Percentiles rank a stretch among this genome's conserved stretches.
phyloP scores from a whole-genome alignment of 2,888 invertebrate species.

The Xylocampa areola region DNA sequence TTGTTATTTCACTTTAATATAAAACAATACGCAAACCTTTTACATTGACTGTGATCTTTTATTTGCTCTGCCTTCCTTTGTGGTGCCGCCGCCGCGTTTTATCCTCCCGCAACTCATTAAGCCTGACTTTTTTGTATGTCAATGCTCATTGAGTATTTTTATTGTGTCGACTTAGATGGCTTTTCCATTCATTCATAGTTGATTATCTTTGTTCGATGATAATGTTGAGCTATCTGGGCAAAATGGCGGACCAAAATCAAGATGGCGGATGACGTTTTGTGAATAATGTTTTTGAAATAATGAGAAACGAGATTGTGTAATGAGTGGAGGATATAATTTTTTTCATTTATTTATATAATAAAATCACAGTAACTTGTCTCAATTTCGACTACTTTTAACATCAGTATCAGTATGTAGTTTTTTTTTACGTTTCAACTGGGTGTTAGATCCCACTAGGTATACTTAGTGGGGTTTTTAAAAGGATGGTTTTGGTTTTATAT shows the following conservation, averaged over 20 bases:
- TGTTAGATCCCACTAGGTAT: too few relatives aligned
- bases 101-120: slow-evolving; percentile 85
- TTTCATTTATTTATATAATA: too few relatives aligned
- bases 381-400: too few relatives aligned
- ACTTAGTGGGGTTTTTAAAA: too few relatives aligned
- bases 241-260: slow-evolving; percentile 36
- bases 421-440: too few relatives aligned
- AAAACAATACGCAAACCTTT: slow-evolving; percentile 88
- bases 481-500: too few relatives aligned
- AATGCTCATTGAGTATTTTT: slow-evolving; percentile 65
- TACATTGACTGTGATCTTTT: slow-evolving; percentile 81
- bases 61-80: slow-evolving; percentile 82
- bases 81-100: slow-evolving; percentile 82
- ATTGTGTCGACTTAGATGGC: slow-evolving; percentile 68
- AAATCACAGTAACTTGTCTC: too few relatives aligned
- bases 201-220: slow-evolving; percentile 41
- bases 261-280: slow-evolving; percentile 6
- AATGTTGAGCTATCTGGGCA: slow-evolving; percentile 28
- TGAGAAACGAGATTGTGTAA: not conserved
- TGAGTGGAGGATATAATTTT: too few relatives aligned
- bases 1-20: slow-evolving; percentile 89
- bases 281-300: not conserved
- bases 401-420: too few relatives aligned
- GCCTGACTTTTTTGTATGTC: slow-evolving; percentile 61
- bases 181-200: slow-evolving; percentile 60